A percentile compares a stretch with the other conserved stretches of the same genome.
Evolutionary conservation across 2,113 vertebrate genomes (phyloP).

Genomic region (Cynocephalus volans): DNA sequence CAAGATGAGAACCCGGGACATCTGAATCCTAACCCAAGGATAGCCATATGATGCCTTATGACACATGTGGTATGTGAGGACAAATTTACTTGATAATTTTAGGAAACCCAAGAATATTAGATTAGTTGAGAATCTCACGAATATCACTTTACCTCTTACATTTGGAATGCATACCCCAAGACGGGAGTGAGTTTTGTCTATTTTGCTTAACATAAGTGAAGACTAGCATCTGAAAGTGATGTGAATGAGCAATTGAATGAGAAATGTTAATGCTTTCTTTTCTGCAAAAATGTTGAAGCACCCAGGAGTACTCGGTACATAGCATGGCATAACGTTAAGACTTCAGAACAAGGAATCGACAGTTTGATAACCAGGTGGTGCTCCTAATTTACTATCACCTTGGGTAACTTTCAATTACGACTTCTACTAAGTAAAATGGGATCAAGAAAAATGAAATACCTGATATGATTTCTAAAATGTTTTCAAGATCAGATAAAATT

Average conservation of each 20-base stretch:
- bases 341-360: neutral
- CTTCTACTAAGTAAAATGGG: neutral
- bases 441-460: neutral
- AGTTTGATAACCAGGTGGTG: neutral
- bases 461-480: neutral
- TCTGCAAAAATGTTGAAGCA: neutral
- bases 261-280: neutral
- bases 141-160: neutral
- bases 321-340: neutral
- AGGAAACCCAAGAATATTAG: neutral
- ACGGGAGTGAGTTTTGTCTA: neutral
- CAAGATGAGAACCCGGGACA: neutral
- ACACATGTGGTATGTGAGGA: neutral
- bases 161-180: neutral
- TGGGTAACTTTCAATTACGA: neutral
- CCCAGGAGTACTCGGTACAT: neutral
- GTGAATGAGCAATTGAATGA: neutral
- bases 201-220: neutral
- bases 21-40: neutral
- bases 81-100: neutral
- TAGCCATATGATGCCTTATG: neutral
- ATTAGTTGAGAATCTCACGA: neutral
- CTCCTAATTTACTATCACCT: neutral
- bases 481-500: constrained; percentile 37
- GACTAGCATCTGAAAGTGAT: neutral